Evolutionary conservation across 2,797 vertebrate genomes (phyloP).

Genomic region (Halcyon badia): DNA sequence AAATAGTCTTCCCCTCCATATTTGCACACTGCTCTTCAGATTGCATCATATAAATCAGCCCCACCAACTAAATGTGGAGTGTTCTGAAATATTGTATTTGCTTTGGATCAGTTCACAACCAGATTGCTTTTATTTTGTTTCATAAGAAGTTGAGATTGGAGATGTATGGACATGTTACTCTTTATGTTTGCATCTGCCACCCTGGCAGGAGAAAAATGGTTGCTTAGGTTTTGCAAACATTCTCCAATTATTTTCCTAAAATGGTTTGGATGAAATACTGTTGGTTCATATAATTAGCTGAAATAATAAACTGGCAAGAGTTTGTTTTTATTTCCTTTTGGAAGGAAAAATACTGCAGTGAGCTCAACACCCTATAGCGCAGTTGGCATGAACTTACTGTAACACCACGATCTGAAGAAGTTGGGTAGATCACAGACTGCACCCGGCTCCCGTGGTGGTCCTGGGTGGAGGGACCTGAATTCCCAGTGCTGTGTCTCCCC

Average conservation of each 20-base stretch:
- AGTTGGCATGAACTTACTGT: not conserved
- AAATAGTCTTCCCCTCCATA: slow-evolving; percentile 8
- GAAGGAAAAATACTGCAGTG: not conserved
- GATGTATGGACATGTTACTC: slow-evolving; percentile 52
- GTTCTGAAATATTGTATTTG: slow-evolving; percentile 69
- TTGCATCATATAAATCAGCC: slow-evolving; percentile 51
- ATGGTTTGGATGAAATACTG: slow-evolving; percentile 50
- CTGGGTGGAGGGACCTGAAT: not conserved
- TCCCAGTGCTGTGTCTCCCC: not conserved
- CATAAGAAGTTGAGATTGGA: slow-evolving; percentile 54
- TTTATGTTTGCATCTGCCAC: slow-evolving; percentile 65
- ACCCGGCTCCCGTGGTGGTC: not conserved
- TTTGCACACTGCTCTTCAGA: slow-evolving; percentile 34
- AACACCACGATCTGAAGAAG: not conserved
- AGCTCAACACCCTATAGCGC: not conserved
- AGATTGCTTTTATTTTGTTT: slow-evolving; percentile 75
- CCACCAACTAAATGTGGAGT: slow-evolving; percentile 8
- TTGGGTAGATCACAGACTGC: not conserved
- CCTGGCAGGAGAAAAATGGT: slow-evolving; percentile 53
- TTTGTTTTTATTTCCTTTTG: slow-evolving; percentile 35
- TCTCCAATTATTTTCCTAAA: slow-evolving; percentile 56
- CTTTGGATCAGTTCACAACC: slow-evolving; percentile 73
- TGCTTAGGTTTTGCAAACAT: slow-evolving; percentile 43
- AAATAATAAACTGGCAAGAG: slow-evolving; percentile 52
- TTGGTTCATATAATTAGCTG: slow-evolving; percentile 61